Conservation (phyloP, 2,797 vertebrate species). For the Lindbergichthys nudifrons region DNA sequence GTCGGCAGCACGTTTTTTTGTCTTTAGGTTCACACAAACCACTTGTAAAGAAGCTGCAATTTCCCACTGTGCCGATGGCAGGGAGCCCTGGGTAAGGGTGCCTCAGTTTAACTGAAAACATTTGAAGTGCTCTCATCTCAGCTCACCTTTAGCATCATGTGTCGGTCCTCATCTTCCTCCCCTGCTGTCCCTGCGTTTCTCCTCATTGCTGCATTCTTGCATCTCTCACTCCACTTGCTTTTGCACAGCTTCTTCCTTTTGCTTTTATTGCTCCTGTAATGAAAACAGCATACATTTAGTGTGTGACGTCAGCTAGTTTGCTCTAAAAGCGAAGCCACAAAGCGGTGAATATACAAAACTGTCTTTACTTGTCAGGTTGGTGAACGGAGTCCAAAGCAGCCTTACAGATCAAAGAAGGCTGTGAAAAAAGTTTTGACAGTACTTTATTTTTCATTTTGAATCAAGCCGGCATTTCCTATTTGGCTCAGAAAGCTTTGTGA, state of each 20-base stretch:
- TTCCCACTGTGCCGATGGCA: slow-evolving; percentile 11
- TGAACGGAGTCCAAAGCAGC: slow-evolving; percentile 9
- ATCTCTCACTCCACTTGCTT: slow-evolving; percentile 9
- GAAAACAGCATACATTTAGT: slow-evolving; percentile 21
- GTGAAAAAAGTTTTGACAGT: slow-evolving; percentile 17
- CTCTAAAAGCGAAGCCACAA: slow-evolving; percentile 12
- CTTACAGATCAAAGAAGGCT: slow-evolving; percentile 8
- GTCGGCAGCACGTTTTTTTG: slow-evolving; percentile 11
- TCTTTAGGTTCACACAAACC: slow-evolving; percentile 22
- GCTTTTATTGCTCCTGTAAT: slow-evolving; percentile 8
- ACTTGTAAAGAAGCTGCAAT: slow-evolving; percentile 38
- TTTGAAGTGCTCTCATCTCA: slow-evolving; percentile 39
- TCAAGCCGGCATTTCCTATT: neutral
- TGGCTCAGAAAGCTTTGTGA: neutral
- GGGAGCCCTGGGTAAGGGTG: slow-evolving; percentile 7
- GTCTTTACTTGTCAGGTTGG: slow-evolving; percentile 15
- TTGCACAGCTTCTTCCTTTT: neutral
- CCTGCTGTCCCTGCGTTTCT: slow-evolving; percentile 10
- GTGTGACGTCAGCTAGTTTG: slow-evolving; percentile 34
- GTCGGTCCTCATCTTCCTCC: slow-evolving; percentile 19
- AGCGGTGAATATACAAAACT: slow-evolving; percentile 5
- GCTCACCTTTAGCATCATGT: slow-evolving; percentile 40
- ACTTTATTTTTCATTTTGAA: neutral
- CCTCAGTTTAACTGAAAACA: slow-evolving; percentile 30
- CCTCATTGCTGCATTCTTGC: slow-evolving; percentile 6